Conservation (phyloP, 2,113 vertebrate species). For the Empidonax alnorum region DNA sequence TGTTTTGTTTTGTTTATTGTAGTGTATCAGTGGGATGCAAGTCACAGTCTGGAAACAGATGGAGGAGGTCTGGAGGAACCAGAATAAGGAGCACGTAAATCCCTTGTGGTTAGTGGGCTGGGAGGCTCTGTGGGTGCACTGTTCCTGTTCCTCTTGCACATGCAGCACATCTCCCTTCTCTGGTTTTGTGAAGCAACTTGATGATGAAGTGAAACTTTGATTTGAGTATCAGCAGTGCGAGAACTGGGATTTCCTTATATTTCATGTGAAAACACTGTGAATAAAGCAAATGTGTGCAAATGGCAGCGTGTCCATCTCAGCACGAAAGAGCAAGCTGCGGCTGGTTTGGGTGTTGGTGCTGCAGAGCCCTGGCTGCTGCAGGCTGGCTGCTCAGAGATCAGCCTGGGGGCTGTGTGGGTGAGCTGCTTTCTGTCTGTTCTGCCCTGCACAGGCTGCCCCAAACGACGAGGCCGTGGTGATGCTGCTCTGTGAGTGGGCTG, state of each 20-base stretch:
- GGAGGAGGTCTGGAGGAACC: not conserved
- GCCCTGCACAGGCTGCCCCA: slow-evolving; percentile 56
- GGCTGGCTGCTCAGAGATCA: not conserved
- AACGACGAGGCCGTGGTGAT: slow-evolving; percentile 66
- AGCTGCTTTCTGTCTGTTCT: not conserved
- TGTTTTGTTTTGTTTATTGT: not conserved
- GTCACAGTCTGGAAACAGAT: not conserved
- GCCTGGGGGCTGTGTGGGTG: not conserved
- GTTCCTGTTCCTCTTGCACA: not conserved
- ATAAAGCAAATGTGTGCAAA: not conserved
- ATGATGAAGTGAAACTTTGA: not conserved
- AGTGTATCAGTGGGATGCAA: not conserved
- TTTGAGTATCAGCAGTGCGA: not conserved
- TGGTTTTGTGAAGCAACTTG: not conserved
- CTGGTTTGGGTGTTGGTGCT: not conserved
- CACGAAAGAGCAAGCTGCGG: not conserved
- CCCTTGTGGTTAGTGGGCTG: not conserved
- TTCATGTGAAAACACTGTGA: not conserved
- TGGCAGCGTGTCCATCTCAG: not conserved
- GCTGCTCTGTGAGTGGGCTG: slow-evolving; percentile 77
- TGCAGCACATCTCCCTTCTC: not conserved
- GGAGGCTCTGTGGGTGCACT: not conserved
- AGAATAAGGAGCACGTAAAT: fast-evolving
- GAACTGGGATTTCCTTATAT: not conserved
- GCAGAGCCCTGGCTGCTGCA: fast-evolving